phyloP scores from a whole-genome alignment of 2,797 vertebrate species.

The Platyrinchus mystaceus region DNA sequence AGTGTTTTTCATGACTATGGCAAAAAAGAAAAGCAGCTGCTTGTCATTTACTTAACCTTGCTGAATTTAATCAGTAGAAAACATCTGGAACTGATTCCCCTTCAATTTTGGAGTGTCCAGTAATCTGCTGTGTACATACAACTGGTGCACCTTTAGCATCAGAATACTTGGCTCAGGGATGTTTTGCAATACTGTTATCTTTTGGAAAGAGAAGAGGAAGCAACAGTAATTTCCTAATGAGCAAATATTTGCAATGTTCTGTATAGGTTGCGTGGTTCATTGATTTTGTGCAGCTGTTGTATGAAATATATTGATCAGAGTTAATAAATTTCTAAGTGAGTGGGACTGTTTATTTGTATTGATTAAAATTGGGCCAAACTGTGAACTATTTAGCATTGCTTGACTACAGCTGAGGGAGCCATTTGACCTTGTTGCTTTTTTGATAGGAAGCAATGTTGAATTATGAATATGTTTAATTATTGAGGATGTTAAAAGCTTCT shows the following conservation, averaged over 20 bases:
- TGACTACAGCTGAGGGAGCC: neutral
- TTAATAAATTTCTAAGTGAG: conserved; percentile 37
- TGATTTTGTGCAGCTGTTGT: conserved; percentile 39
- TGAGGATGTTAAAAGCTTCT: neutral
- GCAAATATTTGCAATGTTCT: conserved; percentile 24
- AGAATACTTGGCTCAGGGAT: neutral
- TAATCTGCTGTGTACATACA: conserved; percentile 6
- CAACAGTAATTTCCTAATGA: conserved; percentile 30
- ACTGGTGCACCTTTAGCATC: neutral
- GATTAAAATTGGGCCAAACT: neutral
- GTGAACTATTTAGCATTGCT: neutral
- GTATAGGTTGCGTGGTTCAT: neutral
- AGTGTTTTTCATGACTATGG: neutral
- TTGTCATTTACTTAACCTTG: conserved; percentile 52
- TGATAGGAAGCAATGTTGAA: neutral
- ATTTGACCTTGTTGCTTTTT: neutral
- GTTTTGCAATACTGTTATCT: conserved; percentile 40
- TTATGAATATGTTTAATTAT: neutral
- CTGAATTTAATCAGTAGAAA: conserved; percentile 29
- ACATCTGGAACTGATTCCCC: conserved; percentile 49
- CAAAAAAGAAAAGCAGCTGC: conserved; percentile 22
- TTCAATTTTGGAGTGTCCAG: conserved; percentile 6
- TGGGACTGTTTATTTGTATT: neutral
- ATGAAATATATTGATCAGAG: conserved; percentile 26
- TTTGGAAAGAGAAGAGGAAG: conserved; percentile 24